phyloP scores from a whole-genome alignment of 2,888 invertebrate genomes.

The Drosophila dives region DNA sequence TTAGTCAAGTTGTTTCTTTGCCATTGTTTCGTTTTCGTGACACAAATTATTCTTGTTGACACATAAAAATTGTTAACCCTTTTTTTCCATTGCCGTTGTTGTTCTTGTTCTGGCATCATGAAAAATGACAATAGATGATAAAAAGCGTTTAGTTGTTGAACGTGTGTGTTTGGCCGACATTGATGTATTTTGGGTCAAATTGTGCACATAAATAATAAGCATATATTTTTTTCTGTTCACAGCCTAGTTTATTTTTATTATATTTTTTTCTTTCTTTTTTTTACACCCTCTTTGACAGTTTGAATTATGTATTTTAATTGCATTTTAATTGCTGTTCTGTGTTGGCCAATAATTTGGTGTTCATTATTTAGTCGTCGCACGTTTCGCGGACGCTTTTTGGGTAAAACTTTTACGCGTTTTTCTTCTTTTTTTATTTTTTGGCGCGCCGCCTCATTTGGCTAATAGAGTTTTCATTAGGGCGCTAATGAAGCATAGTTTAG shows the following conservation, averaged over 20 bases:
- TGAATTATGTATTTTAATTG: constrained; percentile 60
- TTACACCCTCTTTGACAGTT: constrained; percentile 7
- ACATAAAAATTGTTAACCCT: constrained; percentile 76
- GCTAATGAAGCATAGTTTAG: constrained; percentile 73
- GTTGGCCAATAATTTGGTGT: constrained; percentile 48
- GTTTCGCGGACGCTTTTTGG: constrained; percentile 54
- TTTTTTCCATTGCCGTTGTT: constrained; percentile 26
- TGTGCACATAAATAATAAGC: constrained; percentile 16
- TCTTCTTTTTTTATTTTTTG: background rate
- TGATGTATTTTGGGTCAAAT: constrained; percentile 69
- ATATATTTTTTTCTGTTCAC: constrained; percentile 20
- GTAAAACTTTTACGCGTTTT: constrained; percentile 29
- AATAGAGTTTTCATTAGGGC: constrained; percentile 62
- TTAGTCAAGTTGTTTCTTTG: constrained; percentile 52
- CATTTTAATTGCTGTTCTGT: constrained; percentile 66
- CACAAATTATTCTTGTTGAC: constrained; percentile 78
- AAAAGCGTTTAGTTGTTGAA: constrained; percentile 52
- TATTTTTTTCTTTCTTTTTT: background rate
- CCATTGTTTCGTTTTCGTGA: constrained; percentile 43
- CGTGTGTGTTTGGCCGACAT: constrained; percentile 46
- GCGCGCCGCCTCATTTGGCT: constrained; percentile 57
- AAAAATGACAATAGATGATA: constrained; percentile 74
- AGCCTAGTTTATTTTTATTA: constrained; percentile 1
- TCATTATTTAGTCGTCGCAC: constrained; percentile 61
- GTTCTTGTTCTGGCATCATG: constrained; percentile 36